Base-by-base conservation (phyloP, 2,888 invertebrate species). In the Epsilonema sp. region DNA sequence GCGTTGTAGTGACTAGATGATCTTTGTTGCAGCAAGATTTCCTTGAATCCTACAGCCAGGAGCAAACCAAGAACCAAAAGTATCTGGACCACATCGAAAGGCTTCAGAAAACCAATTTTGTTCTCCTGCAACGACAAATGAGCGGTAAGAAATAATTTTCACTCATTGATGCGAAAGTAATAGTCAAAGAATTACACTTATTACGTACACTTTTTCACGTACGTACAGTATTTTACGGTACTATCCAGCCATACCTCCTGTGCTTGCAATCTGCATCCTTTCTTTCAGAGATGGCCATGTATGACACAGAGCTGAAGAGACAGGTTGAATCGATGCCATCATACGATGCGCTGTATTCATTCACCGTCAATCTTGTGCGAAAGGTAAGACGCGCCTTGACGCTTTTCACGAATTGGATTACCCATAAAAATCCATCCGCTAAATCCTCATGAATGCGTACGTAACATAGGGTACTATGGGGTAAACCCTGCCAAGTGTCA, bases 281-380 rank as follows among this genome's bases (percentile, higher is more conserved):
- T 37, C 16, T 44, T 44, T 5, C 37, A 42, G 42, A 42, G 4
- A 8, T 42, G 24, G 8, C 5, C 13, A 20, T 42, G 8, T 22
- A 52, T 25, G 55, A 57, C 38, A 44, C 53, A 26, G 37, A 44
- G 24, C 43, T 57, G 46, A 49, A 52, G 21, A 46, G 56, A 26
- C 46, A 52, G 48, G 38, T 61, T 23, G 61, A 59, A 24, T 46
- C 55, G 44, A 42, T 62, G 45, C 60, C 60, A 5, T 53, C 58
- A 4, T 62, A 61, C 48, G 62, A 62, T 42, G 58, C 59, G 1
- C 52, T 62, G 21, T 63, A 61, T 47, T 51, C 60, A 4, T 62
- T 62, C 45, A 53, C 62, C 4, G 55, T 57, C 52, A 52, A 58
- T 19, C 52, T 62, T 11, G 58, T 62, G 1, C 46, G 56, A 41